Evolutionary conservation across 2,113 vertebrate genomes (phyloP).

Genomic region (Emberiza fucata): DNA sequence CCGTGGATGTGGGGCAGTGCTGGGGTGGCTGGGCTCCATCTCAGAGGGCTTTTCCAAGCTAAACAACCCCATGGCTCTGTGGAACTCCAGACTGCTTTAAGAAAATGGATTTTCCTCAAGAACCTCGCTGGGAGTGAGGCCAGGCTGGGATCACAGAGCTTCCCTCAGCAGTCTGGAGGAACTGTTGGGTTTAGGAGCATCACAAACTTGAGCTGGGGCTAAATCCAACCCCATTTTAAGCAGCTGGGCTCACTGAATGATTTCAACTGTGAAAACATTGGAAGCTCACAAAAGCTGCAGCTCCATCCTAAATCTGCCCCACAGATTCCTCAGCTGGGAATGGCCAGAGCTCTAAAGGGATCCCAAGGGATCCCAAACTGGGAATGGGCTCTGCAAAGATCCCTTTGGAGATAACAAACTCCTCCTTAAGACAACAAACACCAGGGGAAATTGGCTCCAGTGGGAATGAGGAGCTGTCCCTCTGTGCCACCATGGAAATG

Average conservation of each 20-base stretch:
- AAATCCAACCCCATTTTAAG: too few relatives aligned
- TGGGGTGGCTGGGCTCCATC: background rate
- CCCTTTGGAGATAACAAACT: conserved; percentile 30
- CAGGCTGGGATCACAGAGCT: too few relatives aligned
- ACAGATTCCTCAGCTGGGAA: conserved; percentile 65
- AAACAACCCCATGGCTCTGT: rapidly evolving
- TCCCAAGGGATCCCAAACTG: background rate
- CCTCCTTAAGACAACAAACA: conserved; percentile 76
- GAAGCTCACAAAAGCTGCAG: too few relatives aligned
- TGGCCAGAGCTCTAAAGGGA: background rate
- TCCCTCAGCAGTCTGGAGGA: background rate
- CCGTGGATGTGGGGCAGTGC: background rate
- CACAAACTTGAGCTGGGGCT: too few relatives aligned
- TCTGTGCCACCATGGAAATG: background rate
- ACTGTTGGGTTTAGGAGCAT: too few relatives aligned
- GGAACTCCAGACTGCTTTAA: background rate
- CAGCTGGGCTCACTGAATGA: too few relatives aligned
- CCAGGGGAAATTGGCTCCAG: conserved; percentile 56
- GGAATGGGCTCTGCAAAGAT: conserved; percentile 9
- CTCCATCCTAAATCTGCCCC: too few relatives aligned
- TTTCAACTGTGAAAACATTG: too few relatives aligned
- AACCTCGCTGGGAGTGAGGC: background rate
- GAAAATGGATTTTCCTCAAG: background rate
- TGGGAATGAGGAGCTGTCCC: background rate
- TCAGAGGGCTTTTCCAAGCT: background rate